Evolutionary conservation across 2,113 vertebrate species (phyloP).

Genomic region (Ceuthmochares aereus): DNA sequence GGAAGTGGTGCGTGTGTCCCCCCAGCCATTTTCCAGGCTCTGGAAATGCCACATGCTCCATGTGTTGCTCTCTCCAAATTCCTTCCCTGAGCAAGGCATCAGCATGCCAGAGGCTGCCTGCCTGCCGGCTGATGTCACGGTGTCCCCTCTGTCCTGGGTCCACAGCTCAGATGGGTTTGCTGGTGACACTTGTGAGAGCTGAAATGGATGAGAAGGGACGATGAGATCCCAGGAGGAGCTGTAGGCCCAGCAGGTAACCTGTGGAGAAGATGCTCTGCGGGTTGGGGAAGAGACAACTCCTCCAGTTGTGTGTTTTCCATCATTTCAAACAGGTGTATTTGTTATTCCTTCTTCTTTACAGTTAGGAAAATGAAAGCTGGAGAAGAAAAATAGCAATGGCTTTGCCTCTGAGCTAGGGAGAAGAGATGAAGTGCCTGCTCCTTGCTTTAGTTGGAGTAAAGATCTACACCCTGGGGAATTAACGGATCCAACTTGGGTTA

Average conservation of each 20-base stretch:
- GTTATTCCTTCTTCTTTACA: background rate
- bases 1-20: background rate
- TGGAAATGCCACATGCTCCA: constrained; percentile 19
- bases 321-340: background rate
- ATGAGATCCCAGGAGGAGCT: rapidly evolving
- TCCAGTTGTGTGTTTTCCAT: rapidly evolving
- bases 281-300: background rate
- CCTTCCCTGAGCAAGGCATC: background rate
- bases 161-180: background rate
- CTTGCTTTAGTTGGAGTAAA: background rate
- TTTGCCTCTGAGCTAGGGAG: background rate
- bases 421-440: background rate
- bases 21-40: background rate
- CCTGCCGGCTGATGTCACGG: background rate
- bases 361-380: background rate
- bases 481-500: background rate
- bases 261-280: background rate
- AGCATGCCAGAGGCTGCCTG: background rate
- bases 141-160: background rate
- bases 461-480: background rate
- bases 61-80: constrained; percentile 17
- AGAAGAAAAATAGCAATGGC: background rate
- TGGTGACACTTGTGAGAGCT: background rate
- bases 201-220: background rate
- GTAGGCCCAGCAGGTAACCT: background rate